Conservation (phyloP, 2,113 vertebrate species). For the Actenoides lindsayi region DNA sequence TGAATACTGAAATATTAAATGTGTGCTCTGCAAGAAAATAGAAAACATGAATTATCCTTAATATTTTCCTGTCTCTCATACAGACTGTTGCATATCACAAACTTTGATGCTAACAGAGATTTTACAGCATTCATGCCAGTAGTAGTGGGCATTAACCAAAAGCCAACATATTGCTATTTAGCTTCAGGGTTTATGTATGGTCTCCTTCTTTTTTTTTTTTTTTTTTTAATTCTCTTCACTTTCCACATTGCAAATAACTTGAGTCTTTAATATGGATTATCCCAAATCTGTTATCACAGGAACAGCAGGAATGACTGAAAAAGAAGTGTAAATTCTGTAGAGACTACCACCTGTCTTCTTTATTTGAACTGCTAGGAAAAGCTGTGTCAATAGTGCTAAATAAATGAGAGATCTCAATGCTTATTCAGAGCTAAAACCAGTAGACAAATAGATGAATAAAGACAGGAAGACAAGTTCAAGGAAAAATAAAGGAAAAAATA, state of each 20-base stretch:
- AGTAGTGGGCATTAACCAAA: not conserved
- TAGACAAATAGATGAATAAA: not conserved
- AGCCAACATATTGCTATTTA: not conserved
- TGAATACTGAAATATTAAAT: not conserved
- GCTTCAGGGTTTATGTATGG: not conserved
- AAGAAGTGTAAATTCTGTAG: not conserved
- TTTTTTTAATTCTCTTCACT: not conserved
- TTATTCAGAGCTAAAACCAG: not conserved
- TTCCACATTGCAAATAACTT: not conserved
- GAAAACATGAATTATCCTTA: not conserved
- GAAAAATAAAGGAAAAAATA: not conserved
- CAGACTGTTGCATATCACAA: not conserved
- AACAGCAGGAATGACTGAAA: not conserved
- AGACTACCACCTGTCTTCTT: not conserved
- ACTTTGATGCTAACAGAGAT: not conserved
- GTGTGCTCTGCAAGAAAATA: not conserved
- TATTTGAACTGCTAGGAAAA: conserved; percentile 22
- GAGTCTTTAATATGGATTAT: conserved; percentile 34
- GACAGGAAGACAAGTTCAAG: not conserved
- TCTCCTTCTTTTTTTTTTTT: not conserved
- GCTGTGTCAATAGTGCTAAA: not conserved
- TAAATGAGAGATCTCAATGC: not conserved
- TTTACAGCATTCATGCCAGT: not conserved
- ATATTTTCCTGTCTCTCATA: not conserved
- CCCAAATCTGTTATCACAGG: conserved; percentile 15